These are phyloP conservation scores for Melanostoma scalare DNA, from an alignment of 2,888 invertebrate genomes.

Conservation along the genomic window DNA sequence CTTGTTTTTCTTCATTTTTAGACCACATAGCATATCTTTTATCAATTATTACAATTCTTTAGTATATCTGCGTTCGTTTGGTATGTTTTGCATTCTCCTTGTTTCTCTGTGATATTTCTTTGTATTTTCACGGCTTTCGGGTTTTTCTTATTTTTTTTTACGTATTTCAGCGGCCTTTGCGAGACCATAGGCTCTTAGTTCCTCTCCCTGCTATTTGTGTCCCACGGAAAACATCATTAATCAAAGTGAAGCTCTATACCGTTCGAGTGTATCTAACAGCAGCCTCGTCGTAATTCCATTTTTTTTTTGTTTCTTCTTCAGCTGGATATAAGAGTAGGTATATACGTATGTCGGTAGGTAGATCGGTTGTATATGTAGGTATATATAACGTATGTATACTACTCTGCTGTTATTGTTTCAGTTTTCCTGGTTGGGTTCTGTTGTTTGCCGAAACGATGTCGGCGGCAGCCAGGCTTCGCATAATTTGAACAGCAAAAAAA, in stretches of 20 bases:
- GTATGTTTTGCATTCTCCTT: slow-evolving; percentile 19
- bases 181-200: slow-evolving; percentile 61
- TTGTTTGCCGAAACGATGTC: slow-evolving; percentile 46
- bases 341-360: slow-evolving; percentile 9
- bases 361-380: slow-evolving; percentile 13
- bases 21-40: slow-evolving; percentile 8
- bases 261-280: slow-evolving; percentile 73
- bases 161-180: slow-evolving; percentile 64
- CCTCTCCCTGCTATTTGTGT: slow-evolving; percentile 76
- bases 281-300: slow-evolving; percentile 61
- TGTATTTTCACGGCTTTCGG: slow-evolving; percentile 19
- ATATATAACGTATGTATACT: slow-evolving; percentile 14
- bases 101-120: slow-evolving; percentile 34
- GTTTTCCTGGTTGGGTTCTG: slow-evolving; percentile 56
- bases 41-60: slow-evolving; percentile 25
- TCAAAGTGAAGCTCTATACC: slow-evolving; percentile 78
- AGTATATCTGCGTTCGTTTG: slow-evolving; percentile 15
- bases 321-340: slow-evolving; percentile 3
- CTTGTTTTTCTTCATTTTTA: not conserved
- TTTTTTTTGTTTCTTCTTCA: slow-evolving; percentile 35
- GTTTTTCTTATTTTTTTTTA: slow-evolving; percentile 19
- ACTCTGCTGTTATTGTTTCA: slow-evolving; percentile 67
- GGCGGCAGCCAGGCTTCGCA: slow-evolving; percentile 64
- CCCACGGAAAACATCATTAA: slow-evolving; percentile 81
- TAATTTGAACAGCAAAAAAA: slow-evolving; percentile 47